A percentile compares a stretch with the other conserved stretches of the same genome.
Evolutionary conservation across 2,113 vertebrate species (phyloP).

Genomic region (Marmota monax): DNA sequence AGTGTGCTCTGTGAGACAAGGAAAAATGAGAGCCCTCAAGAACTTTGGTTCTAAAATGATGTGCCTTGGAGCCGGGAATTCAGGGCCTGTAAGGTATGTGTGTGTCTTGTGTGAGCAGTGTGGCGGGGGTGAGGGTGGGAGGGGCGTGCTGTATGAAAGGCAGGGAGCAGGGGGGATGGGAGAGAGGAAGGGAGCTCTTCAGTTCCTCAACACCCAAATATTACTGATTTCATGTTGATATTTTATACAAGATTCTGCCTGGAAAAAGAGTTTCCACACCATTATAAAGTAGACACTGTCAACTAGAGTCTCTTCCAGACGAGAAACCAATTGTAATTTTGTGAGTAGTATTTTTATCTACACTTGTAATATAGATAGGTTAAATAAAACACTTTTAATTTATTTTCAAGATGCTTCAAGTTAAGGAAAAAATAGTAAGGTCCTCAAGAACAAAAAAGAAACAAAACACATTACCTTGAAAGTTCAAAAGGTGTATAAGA

Average conservation of each 20-base stretch:
- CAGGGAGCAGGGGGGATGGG: background rate
- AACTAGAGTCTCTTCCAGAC: no score
- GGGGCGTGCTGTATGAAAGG: background rate
- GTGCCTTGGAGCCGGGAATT: background rate
- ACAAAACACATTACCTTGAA: background rate
- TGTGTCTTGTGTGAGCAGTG: background rate
- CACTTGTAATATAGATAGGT: background rate
- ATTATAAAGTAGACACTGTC: background rate
- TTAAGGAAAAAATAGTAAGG: background rate
- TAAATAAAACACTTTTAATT: background rate
- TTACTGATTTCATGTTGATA: background rate
- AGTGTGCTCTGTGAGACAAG: background rate
- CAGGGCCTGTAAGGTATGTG: rapidly evolving
- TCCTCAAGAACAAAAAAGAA: background rate
- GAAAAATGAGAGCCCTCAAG: background rate
- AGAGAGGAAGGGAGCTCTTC: background rate
- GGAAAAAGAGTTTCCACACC: background rate
- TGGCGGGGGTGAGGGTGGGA: no score
- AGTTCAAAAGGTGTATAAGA: background rate
- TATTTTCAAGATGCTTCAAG: conserved; percentile 28
- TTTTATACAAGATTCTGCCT: background rate
- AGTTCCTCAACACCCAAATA: background rate
- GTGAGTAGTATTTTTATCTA: conserved; percentile 5
- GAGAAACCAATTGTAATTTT: background rate
- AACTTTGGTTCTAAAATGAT: background rate